Base-by-base conservation (phyloP, 2,888 invertebrate species). In the Drosophila hamatofila region DNA sequence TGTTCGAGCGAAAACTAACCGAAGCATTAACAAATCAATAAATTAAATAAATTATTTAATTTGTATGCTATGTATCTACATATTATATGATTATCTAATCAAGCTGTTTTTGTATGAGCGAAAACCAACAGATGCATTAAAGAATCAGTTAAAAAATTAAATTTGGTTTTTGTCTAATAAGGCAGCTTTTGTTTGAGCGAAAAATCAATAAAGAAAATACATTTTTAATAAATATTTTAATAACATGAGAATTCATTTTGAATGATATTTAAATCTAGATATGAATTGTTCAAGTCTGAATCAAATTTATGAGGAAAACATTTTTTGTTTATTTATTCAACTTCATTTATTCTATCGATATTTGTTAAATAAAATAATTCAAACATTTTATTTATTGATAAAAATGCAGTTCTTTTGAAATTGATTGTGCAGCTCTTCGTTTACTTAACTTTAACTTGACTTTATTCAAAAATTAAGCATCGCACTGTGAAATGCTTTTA, bases 281-380 rank as follows among this genome's bases (percentile, higher is more conserved):
- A 14, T 9, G 3, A 27, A 25, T 41, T 27, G 14, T 7, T n/a
- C 11, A 16, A 23, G 16, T 23, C 14, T 21, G 1, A 35, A 52
- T 52, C 3, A 2, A 18, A 14, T 41, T 25, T n/a, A 39, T 18
- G 18, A 14, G 21, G 8, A 33, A 35, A n/a, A 6, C 12, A 2
- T 37, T 37, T 37, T 7, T 16, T 54, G 37, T 25, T 21, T 30
- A 2, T 16, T 23, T 2, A 3, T n/a, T 9, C 1, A 39, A 16
- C 8, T 8, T 2, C 3, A 1, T 16, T n/a, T 16, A n/a, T n/a
- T 7, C 16, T 8, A 37, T 8, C 0, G 0, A 12, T n/a, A 3
- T 41, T 25, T n/a, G n/a, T 18, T 25, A n/a, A 21, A n/a, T n/a
- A n/a, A n/a, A 21, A 14, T 6, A 8, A 39, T n/a, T n/a, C 8